phyloP scores from a whole-genome alignment of 2,797 vertebrate species.

The Pangasius djambal region DNA sequence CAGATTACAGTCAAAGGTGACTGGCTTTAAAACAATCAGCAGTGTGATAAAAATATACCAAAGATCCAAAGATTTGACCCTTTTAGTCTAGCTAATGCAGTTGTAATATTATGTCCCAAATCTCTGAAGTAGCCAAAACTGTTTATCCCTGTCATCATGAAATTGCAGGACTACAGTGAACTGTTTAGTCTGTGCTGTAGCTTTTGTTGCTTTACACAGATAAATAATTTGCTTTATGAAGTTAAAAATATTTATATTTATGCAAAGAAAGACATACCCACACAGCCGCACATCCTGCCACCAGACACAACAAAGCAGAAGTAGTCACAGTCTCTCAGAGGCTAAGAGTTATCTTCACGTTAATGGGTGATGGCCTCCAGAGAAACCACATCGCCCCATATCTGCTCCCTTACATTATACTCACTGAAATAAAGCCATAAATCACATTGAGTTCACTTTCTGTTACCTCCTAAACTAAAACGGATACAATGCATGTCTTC shows the following conservation, averaged over 20 bases:
- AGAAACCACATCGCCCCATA: slow-evolving; percentile 72
- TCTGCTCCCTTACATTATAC: slow-evolving; percentile 36
- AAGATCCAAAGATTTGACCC: not conserved
- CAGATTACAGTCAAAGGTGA: slow-evolving; percentile 99
- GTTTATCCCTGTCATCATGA: not conserved
- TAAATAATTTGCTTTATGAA: slow-evolving; percentile 7
- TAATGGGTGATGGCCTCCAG: slow-evolving; percentile 70
- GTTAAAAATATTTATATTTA: slow-evolving; percentile 41
- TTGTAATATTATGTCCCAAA: not conserved
- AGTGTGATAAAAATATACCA: not conserved
- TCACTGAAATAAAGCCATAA: slow-evolving; percentile 71
- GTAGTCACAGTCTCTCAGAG: slow-evolving; percentile 76
- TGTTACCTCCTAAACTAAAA: slow-evolving; percentile 61
- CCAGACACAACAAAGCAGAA: slow-evolving; percentile 72
- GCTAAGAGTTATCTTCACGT: slow-evolving; percentile 66
- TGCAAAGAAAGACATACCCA: slow-evolving; percentile 25
- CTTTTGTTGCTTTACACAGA: not conserved
- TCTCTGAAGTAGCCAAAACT: not conserved
- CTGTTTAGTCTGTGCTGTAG: slow-evolving; percentile 16
- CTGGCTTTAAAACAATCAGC: not conserved
- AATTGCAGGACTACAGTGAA: not conserved
- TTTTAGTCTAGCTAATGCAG: not conserved
- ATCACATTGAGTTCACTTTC: slow-evolving; percentile 75
- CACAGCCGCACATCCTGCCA: slow-evolving; percentile 14
- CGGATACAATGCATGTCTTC: slow-evolving; percentile 13